phyloP scores from a whole-genome alignment of 2,888 invertebrate species.

The Carpatolechia fugitivella region DNA sequence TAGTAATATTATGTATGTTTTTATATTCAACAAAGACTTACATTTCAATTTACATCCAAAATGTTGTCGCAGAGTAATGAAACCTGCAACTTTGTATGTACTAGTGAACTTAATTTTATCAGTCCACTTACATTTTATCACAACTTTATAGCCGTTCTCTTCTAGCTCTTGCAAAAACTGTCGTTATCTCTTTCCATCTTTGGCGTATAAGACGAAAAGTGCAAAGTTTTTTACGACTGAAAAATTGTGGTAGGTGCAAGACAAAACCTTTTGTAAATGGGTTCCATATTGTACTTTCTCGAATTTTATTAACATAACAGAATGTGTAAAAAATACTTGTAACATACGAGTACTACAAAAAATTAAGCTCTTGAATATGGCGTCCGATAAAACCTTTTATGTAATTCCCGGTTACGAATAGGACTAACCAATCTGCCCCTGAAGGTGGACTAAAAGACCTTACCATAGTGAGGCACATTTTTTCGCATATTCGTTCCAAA shows the following conservation, averaged over 20 bases:
- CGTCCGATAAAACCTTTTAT: too few species aligned
- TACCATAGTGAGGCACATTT: too few species aligned
- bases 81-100: slow-evolving; percentile 41
- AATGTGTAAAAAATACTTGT: too few species aligned
- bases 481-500: too few species aligned
- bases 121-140: slow-evolving; percentile 46
- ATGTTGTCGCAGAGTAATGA: slow-evolving; percentile 19
- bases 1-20: neutral
- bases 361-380: too few species aligned
- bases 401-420: too few species aligned
- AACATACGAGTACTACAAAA: too few species aligned
- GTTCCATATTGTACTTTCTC: neutral
- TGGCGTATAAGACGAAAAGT: slow-evolving; percentile 25
- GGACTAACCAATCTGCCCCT: too few species aligned
- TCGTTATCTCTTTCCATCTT: slow-evolving; percentile 28
- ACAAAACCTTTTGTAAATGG: neutral
- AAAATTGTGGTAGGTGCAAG: slow-evolving; percentile 27
- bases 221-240: slow-evolving; percentile 47
- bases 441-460: too few species aligned
- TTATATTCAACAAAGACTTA: too few species aligned
- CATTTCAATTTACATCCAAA: slow-evolving; percentile 8
- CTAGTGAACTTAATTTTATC: slow-evolving; percentile 39
- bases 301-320: too few species aligned
- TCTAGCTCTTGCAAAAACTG: neutral
- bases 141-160: slow-evolving; percentile 8